Base-by-base conservation (phyloP, 2,113 vertebrate genomes). In the Sitta europaea region DNA sequence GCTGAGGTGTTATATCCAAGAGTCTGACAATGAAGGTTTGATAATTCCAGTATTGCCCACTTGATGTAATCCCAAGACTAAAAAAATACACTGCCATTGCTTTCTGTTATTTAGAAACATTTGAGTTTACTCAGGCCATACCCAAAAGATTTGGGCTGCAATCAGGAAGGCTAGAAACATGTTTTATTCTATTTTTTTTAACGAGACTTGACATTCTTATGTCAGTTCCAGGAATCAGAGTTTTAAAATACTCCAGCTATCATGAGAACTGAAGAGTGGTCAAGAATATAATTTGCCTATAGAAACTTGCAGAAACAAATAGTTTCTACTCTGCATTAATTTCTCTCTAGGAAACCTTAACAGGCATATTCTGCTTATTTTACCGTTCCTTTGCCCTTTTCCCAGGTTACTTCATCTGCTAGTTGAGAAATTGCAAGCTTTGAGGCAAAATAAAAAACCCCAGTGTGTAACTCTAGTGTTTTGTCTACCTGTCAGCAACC, bases 1-100 rank as follows among this genome's bases (percentile, higher is more conserved):
- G 86, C 88, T 90, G 86, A 96, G 79, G 67, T 11, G 72, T 86
- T 88, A 94, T 90, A 90, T 85, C 50, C 80, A 71, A 74, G 55
- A 86, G 53, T 54, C 43, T 77, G 59, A 86, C 82, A 63, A 59
- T 12, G 11, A 73, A 65, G 71, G 59, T 86, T 80, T 94, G 87
- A 24, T 43, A 90, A 92, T 45, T 66, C 48, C 42, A 53, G 47
- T 59, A 63, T 53, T 71, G 59, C 59, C 18, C 51, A 76, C 67
- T 67, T 76, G 33, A 88, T 79, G 23, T 66, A 88, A 90, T 83
- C 25, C 27, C 27, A 62, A 58, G 9, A 79, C 27, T 72, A 33
- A 89, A 79, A 92, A 73, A 38, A 45, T 20, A 66, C 0, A 2
- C 42, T 79, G 62, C 20, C 28, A 14, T 55, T 84, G 43, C 62